Conservation (phyloP, 2,797 vertebrate genomes). For the Champsocephalus esox region DNA sequence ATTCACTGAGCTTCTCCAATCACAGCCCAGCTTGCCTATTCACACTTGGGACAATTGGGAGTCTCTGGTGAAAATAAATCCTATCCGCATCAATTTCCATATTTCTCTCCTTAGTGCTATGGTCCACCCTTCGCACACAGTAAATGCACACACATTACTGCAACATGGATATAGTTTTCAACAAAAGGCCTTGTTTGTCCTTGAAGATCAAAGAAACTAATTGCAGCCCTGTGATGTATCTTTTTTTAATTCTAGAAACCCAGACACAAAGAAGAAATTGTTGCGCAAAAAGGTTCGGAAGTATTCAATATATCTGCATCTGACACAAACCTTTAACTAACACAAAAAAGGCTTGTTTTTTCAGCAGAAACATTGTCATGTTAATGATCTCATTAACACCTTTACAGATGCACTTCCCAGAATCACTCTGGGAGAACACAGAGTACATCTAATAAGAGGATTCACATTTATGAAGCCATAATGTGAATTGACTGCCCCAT, state of each 20-base stretch:
- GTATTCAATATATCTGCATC: conserved; percentile 11
- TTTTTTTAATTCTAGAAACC: conserved; percentile 3
- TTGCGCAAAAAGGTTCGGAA: neutral
- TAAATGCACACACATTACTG: neutral
- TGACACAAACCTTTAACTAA: conserved; percentile 35
- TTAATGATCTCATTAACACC: conserved; percentile 47
- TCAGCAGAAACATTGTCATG: conserved; percentile 33
- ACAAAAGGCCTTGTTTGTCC: neutral
- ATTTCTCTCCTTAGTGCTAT: conserved; percentile 17
- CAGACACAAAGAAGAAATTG: neutral
- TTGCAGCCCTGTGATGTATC: neutral
- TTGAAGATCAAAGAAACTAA: neutral
- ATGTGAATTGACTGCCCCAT: neutral
- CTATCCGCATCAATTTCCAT: conserved; percentile 28
- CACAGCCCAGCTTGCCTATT: neutral
- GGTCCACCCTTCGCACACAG: conserved; percentile 1
- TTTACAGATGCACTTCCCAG: conserved; percentile 6
- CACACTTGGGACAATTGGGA: conserved; percentile 26
- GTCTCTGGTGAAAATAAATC: conserved; percentile 28
- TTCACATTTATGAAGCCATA: conserved; percentile 7
- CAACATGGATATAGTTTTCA: conserved; percentile 3
- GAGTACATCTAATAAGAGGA: neutral
- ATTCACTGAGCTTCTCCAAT: neutral
- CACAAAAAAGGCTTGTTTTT: conserved; percentile 20
- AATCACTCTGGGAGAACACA: neutral